These are phyloP conservation scores for Aethes cnicana DNA, from an alignment of 2,888 invertebrate genomes.

Conservation along the genomic window DNA sequence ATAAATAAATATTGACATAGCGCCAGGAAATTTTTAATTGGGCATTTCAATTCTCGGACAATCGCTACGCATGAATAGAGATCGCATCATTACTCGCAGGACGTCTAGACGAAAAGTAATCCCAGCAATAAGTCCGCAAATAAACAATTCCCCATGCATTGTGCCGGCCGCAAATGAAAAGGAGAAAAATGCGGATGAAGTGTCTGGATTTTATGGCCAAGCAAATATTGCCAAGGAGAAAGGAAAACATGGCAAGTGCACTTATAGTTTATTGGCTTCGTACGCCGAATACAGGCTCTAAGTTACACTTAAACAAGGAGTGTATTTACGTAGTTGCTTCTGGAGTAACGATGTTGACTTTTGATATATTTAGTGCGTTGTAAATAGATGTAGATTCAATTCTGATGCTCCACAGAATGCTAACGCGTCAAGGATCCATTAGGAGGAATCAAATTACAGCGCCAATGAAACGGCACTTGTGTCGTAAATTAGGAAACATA, in stretches of 20 bases:
- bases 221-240: slow-evolving; percentile 20
- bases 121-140: slow-evolving; percentile 45
- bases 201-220: slow-evolving; percentile 25
- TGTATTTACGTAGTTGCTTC: background rate
- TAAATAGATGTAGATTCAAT: slow-evolving; percentile 19
- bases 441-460: slow-evolving; percentile 11
- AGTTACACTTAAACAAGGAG: background rate
- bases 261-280: slow-evolving; percentile 17
- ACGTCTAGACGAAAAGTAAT: slow-evolving; percentile 48
- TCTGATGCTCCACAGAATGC: slow-evolving; percentile 13
- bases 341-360: slow-evolving; percentile 1
- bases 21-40: slow-evolving; percentile 16
- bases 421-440: slow-evolving; percentile 22
- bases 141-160: slow-evolving; percentile 39
- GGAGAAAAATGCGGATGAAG: slow-evolving; percentile 12
- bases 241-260: slow-evolving; percentile 24
- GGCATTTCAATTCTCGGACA: slow-evolving; percentile 2
- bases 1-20: too few relatives aligned
- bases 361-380: background rate
- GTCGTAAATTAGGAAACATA: background rate
- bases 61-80: slow-evolving; percentile 46
- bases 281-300: slow-evolving; percentile 12
- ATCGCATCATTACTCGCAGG: slow-evolving; percentile 44
- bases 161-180: slow-evolving; percentile 14
- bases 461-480: background rate